Base-by-base conservation (phyloP, 1,140 invertebrate genomes). In the Atta colombica region DNA sequence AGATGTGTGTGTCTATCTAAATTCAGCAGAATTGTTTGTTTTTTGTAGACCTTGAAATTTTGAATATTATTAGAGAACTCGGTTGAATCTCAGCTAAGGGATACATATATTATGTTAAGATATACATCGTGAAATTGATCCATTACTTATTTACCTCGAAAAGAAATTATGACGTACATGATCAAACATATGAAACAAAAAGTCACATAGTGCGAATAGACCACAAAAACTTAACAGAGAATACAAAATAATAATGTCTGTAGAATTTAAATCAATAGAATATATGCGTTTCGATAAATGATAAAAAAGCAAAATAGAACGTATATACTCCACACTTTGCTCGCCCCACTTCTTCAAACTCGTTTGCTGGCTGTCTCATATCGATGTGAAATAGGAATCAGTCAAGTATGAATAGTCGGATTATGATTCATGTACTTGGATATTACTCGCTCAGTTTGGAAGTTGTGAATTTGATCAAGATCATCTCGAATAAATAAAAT, bases 291-390 rank as follows among this genome's bases (percentile, higher is more conserved):
- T n/a, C 3, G 12, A 8, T 10, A 10, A 45, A 49, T 18, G 35
- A 61, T n/a, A 61, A 49, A 53, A 10, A 51, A 68, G 4, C 3
- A 65, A 21, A 28, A 3, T 3, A 10, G 21, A 10, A 60, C 4
- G n/a, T 39, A 3, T 39, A 3, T 10, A 21, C 14, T 69, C 55
- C 31, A 14, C 39, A 63, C 10, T 39, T 78, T 21, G 8, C 3
- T 39, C 21, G n/a, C 14, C 78, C 78, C 66, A 81, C 78, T 49
- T 58, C 31, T 69, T 81, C 35, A 71, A 25, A 18, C 51, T 39
- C 21, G 49, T 53, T 55, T 35, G n/a, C 28, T 7, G 8, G n/a
- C 28, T 31, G n/a, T 81, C n/a, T 71, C 31, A 12, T 71, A 58
- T 25, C 31, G 4, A 0, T 68, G 63, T 3, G 49, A 68, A 45